These are phyloP conservation scores for Temnothorax longispinosus DNA, from an alignment of 1,140 invertebrate species.

Conservation along the genomic window DNA sequence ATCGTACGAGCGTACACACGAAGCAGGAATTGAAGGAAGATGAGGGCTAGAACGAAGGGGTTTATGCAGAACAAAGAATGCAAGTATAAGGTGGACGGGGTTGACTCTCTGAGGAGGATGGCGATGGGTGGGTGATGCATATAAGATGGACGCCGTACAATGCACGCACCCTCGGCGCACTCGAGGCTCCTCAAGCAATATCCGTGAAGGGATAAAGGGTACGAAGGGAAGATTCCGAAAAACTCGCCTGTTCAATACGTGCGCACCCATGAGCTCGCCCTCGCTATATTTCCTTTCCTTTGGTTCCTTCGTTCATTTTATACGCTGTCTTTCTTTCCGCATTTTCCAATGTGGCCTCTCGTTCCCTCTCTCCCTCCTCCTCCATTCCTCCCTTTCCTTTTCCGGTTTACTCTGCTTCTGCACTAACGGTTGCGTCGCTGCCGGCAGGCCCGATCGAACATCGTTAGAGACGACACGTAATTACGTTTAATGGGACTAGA, in stretches of 20 bases:
- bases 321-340: background rate
- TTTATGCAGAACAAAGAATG: constrained; percentile 79
- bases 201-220: constrained; percentile 67
- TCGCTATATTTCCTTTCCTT: constrained; percentile 55
- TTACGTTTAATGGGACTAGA: constrained; percentile 71
- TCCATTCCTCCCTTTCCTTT: background rate
- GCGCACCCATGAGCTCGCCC: constrained; percentile 63
- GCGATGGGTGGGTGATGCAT: constrained; percentile 78
- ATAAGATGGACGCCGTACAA: constrained; percentile 82
- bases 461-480: constrained; percentile 70
- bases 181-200: constrained; percentile 81
- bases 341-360: background rate
- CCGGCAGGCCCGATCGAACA: constrained; percentile 55
- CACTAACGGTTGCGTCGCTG: constrained; percentile 28
- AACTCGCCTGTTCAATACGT: constrained; percentile 80
- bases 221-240: constrained; percentile 79
- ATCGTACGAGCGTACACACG: constrained; percentile 75
- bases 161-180: constrained; percentile 80
- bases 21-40: constrained; percentile 72
- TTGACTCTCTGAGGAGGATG: constrained; percentile 59
- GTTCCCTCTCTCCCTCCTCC: background rate
- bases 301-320: constrained; percentile 21
- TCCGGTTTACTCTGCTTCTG: background rate
- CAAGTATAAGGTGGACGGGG: constrained; percentile 79
- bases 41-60: constrained; percentile 72